Base-by-base conservation (phyloP, 2,797 vertebrate species). In the Coregonus sp. region DNA sequence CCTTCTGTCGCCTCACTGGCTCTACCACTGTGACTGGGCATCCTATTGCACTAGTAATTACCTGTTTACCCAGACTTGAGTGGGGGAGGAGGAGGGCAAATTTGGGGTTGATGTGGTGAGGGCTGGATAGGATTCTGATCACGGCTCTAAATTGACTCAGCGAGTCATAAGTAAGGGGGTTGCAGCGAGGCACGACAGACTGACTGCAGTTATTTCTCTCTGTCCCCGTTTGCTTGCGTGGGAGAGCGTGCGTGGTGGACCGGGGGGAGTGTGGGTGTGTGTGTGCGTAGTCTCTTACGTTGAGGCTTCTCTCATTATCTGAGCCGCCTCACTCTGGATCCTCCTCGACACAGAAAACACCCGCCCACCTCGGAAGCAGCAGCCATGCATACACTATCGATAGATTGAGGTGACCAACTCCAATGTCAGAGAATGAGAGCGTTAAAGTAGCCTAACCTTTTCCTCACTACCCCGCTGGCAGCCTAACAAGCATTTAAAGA, bases 231-330 rank as follows among this genome's bases (percentile, higher is more conserved):
- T 51, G 66, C 63, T 72, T 85, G 82, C 75, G 85, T 83, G 80
- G 84, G 84, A 85, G 79, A 78, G 81, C 37, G 20, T 56, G 73
- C 73, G 84, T 71, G 84, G 81, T 80, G 82, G 79, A 75, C 78
- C 81, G 14, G 80, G 77, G 80, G 80, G 82, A 78, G 74, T 65
- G 85, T 81, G 80, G 78, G 87, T 69, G 80, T 83, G 81, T 78
- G 87, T 69, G 82, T 79, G 66, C 75, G 72, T 78, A 79, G 84
- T 83, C 86, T 86, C 67, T 87, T 85, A 86, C 86, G 87, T 84
- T 75, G 83, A 85, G 80, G 84, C 81, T 85, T 81, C 79, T 89
- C 81, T 87, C 75, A 81, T 84, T 81, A 86, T 81, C 80, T 78
- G 68, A 81, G 78, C 75, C 69, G 81, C 77, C 80, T 79, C 52